A percentile compares a stretch with the other conserved stretches of the same genome.
Conservation (phyloP, 2,888 invertebrate species). For the Xanthorhoe designata region DNA sequence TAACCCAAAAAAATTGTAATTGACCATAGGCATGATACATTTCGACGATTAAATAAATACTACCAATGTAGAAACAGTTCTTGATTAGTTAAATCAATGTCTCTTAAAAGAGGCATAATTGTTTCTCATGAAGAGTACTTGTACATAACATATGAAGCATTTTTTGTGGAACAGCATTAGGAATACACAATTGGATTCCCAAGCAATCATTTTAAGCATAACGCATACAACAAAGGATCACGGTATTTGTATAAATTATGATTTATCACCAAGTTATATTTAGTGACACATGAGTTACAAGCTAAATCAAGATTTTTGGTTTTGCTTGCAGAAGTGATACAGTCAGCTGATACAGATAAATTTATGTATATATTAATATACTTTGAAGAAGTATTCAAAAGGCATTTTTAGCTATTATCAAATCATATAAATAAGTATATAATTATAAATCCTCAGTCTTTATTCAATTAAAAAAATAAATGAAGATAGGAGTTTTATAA, state of each 20-base stretch:
- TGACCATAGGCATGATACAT: not conserved
- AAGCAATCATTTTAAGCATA: slow-evolving; percentile 13
- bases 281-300: slow-evolving; percentile 23
- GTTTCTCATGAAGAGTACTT: not conserved
- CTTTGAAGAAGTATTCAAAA: not conserved
- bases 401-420: not conserved
- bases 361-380: not conserved
- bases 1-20: not conserved
- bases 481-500: not conserved
- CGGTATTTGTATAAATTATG: slow-evolving; percentile 15
- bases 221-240: slow-evolving; percentile 14
- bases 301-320: slow-evolving; percentile 30
- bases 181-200: slow-evolving; percentile 11
- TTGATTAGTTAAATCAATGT: not conserved
- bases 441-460: not conserved
- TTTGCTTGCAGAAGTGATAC: slow-evolving; percentile 15
- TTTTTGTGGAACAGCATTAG: slow-evolving; percentile 7
- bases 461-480: not conserved
- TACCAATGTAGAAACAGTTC: not conserved
- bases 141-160: slow-evolving; percentile 2
- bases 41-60: not conserved
- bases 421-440: not conserved
- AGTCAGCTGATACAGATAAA: slow-evolving; percentile 18
- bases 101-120: not conserved
- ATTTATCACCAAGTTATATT: slow-evolving; percentile 19